Base-by-base conservation (phyloP, 1,140 invertebrate species). In the Bombus waltoni region DNA sequence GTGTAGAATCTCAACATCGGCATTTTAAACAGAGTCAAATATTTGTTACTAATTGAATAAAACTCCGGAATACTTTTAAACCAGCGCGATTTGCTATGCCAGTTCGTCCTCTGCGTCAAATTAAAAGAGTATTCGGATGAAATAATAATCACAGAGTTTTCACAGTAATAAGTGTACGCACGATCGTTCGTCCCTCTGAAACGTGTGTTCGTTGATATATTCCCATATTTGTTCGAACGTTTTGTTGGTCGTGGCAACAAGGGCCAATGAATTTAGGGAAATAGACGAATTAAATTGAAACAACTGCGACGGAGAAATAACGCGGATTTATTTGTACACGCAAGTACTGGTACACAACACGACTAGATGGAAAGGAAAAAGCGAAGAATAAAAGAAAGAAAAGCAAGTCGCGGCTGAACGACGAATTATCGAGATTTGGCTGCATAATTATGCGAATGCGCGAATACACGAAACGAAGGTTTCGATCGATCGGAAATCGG, bases 351-450 rank as follows among this genome's bases (percentile, higher is more conserved):
- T 59, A 70, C 28, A 42, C 15, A 70, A 76, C 28, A 11, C 25
- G 42, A 25, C 11, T 22, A 28, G 32, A 25, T 59, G 59, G 9
- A 28, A n/a, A 32, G 53, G 42, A 13, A 47, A 40, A n/a, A 71
- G 57, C 2, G 35, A 47, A 47, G 72, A 38, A 65, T 53, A 75
- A 76, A 77, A 57, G 32, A 35, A 42, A 68, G 15, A 77, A 70
- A 42, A 9, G 70, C 32, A 76, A 83, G 62, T 79, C 75, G 53
- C 4, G 22, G 2, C 3, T 18, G 38, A 66, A 25, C 71, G 82
- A 84, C 66, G 62, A 84, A 84, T 84, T 79, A 78, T 78, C 65
- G 75, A 77, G n/a, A 47, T 22, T 77, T 70, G 40, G 22, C n/a
- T 79, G 38, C 65, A 2, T n/a, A 40, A 72, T 35, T 53, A 53